These are phyloP conservation scores for Morbakka virulenta DNA, from an alignment of 30 jellyfish, hydroid and myxozoan genomes.

Conservation along the genomic window DNA sequence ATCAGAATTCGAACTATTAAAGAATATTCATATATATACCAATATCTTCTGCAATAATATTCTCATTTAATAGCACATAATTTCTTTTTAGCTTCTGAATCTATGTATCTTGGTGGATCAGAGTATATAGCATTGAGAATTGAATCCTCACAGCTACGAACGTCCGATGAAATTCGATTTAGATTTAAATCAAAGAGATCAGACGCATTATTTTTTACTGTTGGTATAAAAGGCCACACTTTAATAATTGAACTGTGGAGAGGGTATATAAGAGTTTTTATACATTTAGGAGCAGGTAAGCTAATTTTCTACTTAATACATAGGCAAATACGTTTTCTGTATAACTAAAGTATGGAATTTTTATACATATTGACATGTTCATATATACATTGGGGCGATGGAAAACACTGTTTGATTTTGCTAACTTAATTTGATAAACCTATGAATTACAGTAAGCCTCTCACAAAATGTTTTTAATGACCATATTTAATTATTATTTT, in stretches of 20 bases:
- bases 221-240: conserved; percentile 41
- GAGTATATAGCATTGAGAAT: conserved; percentile 39
- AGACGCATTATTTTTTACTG: conserved; percentile 60
- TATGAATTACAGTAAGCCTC: no score
- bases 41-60: no score
- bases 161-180: conserved; percentile 32
- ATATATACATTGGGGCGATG: no score
- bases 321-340: not conserved
- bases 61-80: no score
- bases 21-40: no score
- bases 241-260: conserved; percentile 55
- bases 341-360: no score
- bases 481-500: no score
- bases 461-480: no score
- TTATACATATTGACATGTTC: no score
- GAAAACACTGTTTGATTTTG: no score
- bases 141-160: conserved; percentile 1
- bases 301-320: not conserved
- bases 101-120: conserved; percentile 46
- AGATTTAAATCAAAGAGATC: conserved; percentile 62
- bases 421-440: no score
- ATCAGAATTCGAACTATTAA: no score
- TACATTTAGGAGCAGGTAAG: conserved; percentile 84
- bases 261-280: conserved; percentile 47
- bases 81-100: conserved; percentile 24